A percentile compares a stretch with the other conserved stretches of the same genome.
These are phyloP conservation scores for Eumaeus atala DNA, from an alignment of 1,140 invertebrate genomes.

Conservation along the genomic window DNA sequence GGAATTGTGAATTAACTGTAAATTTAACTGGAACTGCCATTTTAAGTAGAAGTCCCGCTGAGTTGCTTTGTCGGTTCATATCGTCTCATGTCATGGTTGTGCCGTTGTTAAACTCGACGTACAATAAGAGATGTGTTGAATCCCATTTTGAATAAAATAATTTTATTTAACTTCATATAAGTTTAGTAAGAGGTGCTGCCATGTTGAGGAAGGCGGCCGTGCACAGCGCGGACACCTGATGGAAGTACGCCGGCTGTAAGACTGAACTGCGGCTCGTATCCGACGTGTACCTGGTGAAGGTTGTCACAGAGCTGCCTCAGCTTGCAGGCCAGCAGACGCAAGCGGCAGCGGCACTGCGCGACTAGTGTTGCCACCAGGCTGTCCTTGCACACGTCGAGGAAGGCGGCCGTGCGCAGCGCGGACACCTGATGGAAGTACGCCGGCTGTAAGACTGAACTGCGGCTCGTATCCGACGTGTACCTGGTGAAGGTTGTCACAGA, in stretches of 20 bases:
- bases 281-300: constrained; percentile 21
- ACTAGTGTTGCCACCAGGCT: constrained; percentile 61
- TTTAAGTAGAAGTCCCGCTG: not conserved
- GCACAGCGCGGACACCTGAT: constrained; percentile 36
- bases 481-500: constrained; percentile 24
- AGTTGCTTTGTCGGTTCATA: not conserved
- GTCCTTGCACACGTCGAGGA: constrained; percentile 66
- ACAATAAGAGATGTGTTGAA: too few species aligned
- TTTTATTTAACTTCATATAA: too few species aligned
- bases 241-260: too few species aligned
- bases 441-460: too few species aligned
- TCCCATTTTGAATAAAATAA: too few species aligned
- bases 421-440: too few species aligned
- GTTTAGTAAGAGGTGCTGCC: not conserved
- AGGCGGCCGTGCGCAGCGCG: constrained; percentile 49
- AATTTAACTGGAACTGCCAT: too few species aligned
- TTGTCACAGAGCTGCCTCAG: constrained; percentile 35
- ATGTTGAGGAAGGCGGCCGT: constrained; percentile 62
- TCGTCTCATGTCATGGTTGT: too few species aligned
- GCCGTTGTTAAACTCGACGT: too few species aligned
- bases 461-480: not conserved
- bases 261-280: too few species aligned
- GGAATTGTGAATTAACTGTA: too few species aligned
- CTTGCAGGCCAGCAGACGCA: constrained; percentile 44
- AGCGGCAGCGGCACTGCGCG: constrained; percentile 61